A percentile compares a stretch with the other conserved stretches of the same genome.
Conservation (phyloP, 2,888 invertebrate genomes). For the Chydorus sphaericus region DNA sequence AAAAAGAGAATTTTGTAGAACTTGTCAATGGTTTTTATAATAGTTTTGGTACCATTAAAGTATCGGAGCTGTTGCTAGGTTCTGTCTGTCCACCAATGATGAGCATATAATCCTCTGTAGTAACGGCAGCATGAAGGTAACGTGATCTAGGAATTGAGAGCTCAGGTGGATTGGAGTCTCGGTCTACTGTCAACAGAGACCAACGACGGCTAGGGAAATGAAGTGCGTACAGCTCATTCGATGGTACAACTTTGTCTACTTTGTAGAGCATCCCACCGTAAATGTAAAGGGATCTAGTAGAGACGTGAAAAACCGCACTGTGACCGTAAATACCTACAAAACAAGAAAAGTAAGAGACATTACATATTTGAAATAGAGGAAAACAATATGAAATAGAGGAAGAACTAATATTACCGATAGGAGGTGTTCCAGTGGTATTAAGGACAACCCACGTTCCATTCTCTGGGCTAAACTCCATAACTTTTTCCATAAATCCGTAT, state of each 20-base stretch:
- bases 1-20: too few relatives aligned
- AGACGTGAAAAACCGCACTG: conserved; percentile 67
- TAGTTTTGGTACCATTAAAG: too few relatives aligned
- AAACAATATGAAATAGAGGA: conserved; percentile 1
- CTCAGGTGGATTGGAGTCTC: conserved; percentile 41
- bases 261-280: conserved; percentile 74
- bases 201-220: conserved; percentile 61
- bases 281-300: conserved; percentile 68
- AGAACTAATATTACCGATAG: conserved; percentile 47
- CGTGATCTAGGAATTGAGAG: conserved; percentile 50
- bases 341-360: background rate
- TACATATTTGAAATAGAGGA: background rate
- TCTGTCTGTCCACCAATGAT: conserved; percentile 71
- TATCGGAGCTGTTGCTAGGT: conserved; percentile 56
- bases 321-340: conserved; percentile 60
- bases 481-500: conserved; percentile 47
- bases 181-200: conserved; percentile 60
- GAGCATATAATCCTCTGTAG: conserved; percentile 77
- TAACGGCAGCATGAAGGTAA: conserved; percentile 75
- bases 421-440: conserved; percentile 53
- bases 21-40: too few relatives aligned
- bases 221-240: conserved; percentile 61
- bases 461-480: conserved; percentile 49
- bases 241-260: conserved; percentile 51
- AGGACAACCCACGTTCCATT: conserved; percentile 56